Evolutionary conservation across 2,888 invertebrate genomes (phyloP).

Genomic region (Philhelius pedissequus): DNA sequence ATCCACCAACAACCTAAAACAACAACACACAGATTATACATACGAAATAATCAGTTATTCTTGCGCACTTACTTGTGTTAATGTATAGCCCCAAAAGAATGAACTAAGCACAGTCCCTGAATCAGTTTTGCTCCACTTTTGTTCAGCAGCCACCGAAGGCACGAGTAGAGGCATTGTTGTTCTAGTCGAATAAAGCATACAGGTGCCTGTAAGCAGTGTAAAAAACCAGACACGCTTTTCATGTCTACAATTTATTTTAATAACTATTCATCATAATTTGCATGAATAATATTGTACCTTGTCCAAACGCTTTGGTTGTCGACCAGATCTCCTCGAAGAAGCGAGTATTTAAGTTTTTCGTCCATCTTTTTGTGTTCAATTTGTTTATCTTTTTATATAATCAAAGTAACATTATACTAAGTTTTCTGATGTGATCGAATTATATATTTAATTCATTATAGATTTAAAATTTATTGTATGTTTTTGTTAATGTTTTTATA

Average conservation of each 20-base stretch:
- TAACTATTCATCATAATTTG: neutral
- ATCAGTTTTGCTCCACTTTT: slow-evolving; percentile 85
- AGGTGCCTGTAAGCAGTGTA: slow-evolving; percentile 82
- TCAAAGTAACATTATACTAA: slow-evolving; percentile 46
- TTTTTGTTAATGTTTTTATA: slow-evolving; percentile 9
- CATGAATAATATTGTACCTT: slow-evolving; percentile 71
- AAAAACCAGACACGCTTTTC: slow-evolving; percentile 82
- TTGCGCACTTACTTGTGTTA: slow-evolving; percentile 80
- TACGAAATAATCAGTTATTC: neutral
- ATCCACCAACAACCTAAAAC: slow-evolving; percentile 80
- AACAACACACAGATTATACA: neutral
- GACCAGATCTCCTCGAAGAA: slow-evolving; percentile 78
- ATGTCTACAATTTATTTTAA: slow-evolving; percentile 73
- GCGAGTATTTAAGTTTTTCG: slow-evolving; percentile 77
- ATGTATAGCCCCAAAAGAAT: slow-evolving; percentile 87
- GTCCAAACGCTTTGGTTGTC: slow-evolving; percentile 78
- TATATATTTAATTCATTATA: slow-evolving; percentile 43
- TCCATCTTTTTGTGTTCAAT: slow-evolving; percentile 71
- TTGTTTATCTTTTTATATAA: neutral
- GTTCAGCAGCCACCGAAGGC: slow-evolving; percentile 82
- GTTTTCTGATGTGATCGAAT: neutral
- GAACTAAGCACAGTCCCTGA: slow-evolving; percentile 85
- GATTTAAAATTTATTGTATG: neutral
- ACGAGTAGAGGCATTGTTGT: slow-evolving; percentile 84
- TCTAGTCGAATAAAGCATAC: slow-evolving; percentile 83